Percentiles rank a stretch among this genome's conserved stretches.
These are phyloP conservation scores for Crotalus tigris DNA, from an alignment of 2,113 vertebrate genomes.

Conservation along the genomic window DNA sequence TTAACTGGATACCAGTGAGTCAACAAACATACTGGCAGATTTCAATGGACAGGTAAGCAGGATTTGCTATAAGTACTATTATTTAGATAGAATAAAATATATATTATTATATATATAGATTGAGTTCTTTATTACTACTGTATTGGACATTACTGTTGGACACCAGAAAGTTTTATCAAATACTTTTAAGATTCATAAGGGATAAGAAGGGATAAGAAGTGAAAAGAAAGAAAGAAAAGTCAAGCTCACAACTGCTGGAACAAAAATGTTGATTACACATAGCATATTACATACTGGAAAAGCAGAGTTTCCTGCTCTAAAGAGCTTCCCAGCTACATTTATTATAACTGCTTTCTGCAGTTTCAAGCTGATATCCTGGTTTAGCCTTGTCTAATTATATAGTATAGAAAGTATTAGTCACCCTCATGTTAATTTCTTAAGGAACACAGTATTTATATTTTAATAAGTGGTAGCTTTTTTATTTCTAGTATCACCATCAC, in stretches of 20 bases:
- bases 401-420: background rate
- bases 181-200: background rate
- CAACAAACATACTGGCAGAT: slow-evolving; percentile 76
- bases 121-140: background rate
- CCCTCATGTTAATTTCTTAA: background rate
- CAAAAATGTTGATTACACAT: background rate
- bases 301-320: background rate
- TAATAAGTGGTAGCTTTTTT: background rate
- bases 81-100: background rate
- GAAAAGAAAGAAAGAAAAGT: background rate
- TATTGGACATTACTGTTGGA: background rate
- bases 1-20: slow-evolving; percentile 72
- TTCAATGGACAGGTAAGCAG: slow-evolving; percentile 72
- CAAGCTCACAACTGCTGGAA: background rate
- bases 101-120: background rate
- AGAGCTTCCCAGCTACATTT: background rate
- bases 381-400: background rate
- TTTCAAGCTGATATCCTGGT: background rate
- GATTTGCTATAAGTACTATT: background rate
- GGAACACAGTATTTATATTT: background rate
- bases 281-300: background rate
- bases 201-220: background rate
- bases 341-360: background rate
- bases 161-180: background rate
- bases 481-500: background rate